Evolutionary conservation across 1,140 invertebrate genomes (phyloP).

Genomic region (Drosophila pruinosa): DNA sequence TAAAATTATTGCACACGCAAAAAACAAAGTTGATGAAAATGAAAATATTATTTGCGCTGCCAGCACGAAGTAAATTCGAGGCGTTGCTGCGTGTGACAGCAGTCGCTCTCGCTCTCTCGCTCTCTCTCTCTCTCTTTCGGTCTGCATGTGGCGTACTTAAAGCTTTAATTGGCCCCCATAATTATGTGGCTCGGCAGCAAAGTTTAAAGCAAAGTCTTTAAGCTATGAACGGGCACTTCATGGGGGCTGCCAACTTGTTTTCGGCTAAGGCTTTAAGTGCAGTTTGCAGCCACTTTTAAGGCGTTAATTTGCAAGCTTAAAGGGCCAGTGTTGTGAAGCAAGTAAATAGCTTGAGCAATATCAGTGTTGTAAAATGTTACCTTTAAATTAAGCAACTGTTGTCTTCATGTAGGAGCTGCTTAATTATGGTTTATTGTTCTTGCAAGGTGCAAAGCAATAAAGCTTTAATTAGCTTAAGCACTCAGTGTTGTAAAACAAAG

Average conservation of each 20-base stretch:
- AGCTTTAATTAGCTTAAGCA: background rate
- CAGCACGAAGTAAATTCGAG: slow-evolving; percentile 28
- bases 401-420: too few species aligned
- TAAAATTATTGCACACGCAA: slow-evolving; percentile 37
- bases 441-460: too few species aligned
- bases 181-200: slow-evolving; percentile 40
- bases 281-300: background rate
- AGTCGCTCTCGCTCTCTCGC: background rate
- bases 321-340: background rate
- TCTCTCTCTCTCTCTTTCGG: background rate
- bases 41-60: slow-evolving; percentile 26
- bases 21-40: slow-evolving; percentile 42
- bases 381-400: too few species aligned
- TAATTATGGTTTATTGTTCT: too few species aligned
- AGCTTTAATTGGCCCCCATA: slow-evolving; percentile 45
- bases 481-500: too few species aligned
- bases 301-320: background rate
- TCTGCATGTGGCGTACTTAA: slow-evolving; percentile 31
- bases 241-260: background rate
- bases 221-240: background rate
- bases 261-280: background rate
- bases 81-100: slow-evolving; percentile 70
- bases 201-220: slow-evolving; percentile 52
- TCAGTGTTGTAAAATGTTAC: background rate
- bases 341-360: too few species aligned